Percentiles rank a stretch among this genome's conserved stretches.
Conservation (phyloP, 2,888 invertebrate species). For the Rapana venosa region DNA sequence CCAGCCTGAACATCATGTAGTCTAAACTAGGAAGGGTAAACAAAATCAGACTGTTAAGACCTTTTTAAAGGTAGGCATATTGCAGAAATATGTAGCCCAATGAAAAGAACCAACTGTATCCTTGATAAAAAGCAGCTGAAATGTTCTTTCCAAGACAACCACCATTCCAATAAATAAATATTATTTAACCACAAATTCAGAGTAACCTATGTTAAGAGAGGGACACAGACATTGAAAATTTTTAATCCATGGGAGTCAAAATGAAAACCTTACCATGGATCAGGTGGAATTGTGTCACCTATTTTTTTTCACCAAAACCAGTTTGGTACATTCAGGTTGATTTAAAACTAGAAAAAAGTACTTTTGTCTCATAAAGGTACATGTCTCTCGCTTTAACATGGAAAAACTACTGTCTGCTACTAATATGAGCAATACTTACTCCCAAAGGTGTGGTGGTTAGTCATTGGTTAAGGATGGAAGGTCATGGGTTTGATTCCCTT, state of each 20-base stretch:
- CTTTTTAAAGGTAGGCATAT: too few relatives aligned
- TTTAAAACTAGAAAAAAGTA: neutral
- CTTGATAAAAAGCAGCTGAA: neutral
- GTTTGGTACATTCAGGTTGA: neutral
- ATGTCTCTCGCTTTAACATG: neutral
- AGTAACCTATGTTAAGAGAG: neutral
- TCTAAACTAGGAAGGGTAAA: neutral
- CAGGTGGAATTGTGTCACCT: neutral
- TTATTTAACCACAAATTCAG: neutral
- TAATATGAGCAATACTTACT: too few relatives aligned
- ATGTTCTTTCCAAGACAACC: neutral
- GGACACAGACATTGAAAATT: neutral
- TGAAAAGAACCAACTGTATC: too few relatives aligned
- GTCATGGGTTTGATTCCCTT: too few relatives aligned
- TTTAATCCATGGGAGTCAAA: neutral
- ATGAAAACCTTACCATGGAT: neutral
- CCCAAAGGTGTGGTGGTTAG: too few relatives aligned
- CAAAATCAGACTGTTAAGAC: neutral
- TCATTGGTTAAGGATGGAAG: too few relatives aligned
- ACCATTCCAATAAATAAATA: neutral
- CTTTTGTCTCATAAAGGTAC: too few relatives aligned
- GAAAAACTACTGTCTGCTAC: neutral
- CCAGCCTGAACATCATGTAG: neutral
- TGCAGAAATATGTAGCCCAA: too few relatives aligned
- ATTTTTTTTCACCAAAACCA: neutral